Conservation (phyloP, 2,888 invertebrate genomes). For the Hirtodrosophila alboralis region DNA sequence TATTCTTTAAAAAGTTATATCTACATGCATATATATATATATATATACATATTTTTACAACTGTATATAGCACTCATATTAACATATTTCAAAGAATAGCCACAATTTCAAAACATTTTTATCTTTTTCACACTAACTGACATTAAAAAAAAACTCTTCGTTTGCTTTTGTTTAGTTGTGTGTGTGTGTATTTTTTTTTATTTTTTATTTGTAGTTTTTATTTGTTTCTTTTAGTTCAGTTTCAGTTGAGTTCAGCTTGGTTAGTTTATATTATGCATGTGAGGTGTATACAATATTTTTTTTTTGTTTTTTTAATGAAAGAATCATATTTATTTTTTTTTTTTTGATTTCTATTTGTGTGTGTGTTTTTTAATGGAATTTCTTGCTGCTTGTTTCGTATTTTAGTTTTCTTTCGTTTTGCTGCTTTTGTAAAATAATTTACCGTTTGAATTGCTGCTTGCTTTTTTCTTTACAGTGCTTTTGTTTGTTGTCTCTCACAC, state of each 20-base stretch:
- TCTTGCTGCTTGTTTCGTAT: conserved; percentile 46
- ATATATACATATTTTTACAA: background rate
- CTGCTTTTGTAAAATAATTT: conserved; percentile 75
- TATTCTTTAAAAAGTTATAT: no score
- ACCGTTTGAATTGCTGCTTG: conserved; percentile 77
- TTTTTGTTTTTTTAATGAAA: conserved; percentile 35
- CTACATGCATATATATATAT: conserved; percentile 2
- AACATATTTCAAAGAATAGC: conserved; percentile 57
- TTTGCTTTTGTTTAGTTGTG: conserved; percentile 42
- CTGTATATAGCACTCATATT: conserved; percentile 18
- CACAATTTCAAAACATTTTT: conserved; percentile 48
- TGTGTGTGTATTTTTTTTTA: conserved; percentile 27
- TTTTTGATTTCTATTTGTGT: conserved; percentile 7
- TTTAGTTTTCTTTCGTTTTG: conserved; percentile 52
- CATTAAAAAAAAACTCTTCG: conserved; percentile 53
- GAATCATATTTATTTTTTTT: conserved; percentile 28
- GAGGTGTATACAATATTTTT: conserved; percentile 20
- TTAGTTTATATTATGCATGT: conserved; percentile 30
- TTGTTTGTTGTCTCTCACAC: conserved; percentile 42
- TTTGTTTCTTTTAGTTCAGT: conserved; percentile 28
- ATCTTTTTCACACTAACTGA: conserved; percentile 57
- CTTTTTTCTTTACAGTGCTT: conserved; percentile 37
- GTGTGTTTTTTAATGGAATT: conserved; percentile 43
- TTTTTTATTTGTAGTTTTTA: conserved; percentile 18
- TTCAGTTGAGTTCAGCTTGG: conserved; percentile 38